Conservation (phyloP, 2,113 vertebrate genomes). For the Chaetops frenatus region DNA sequence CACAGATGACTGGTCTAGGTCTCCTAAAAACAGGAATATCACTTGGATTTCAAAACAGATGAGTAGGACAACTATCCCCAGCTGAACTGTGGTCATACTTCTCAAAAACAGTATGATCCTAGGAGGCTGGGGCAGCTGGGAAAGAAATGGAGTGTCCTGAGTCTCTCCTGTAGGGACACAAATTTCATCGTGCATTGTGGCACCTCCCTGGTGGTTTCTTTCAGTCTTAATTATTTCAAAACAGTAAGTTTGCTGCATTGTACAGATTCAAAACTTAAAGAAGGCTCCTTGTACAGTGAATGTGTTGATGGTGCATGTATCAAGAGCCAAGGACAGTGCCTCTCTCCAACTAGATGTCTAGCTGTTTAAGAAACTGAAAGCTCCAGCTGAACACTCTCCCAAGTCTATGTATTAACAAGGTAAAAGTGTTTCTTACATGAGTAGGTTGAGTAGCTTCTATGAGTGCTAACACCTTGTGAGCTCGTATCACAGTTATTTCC, state of each 20-base stretch:
- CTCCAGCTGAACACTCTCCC: not conserved
- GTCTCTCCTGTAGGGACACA: rapidly evolving
- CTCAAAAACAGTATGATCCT: not conserved
- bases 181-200: rapidly evolving
- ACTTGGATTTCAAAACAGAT: not conserved
- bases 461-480: not conserved
- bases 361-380: not conserved
- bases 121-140: not conserved
- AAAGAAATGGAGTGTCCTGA: not conserved
- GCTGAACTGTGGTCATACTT: not conserved
- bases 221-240: not conserved
- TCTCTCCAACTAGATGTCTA: not conserved
- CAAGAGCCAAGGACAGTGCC: not conserved
- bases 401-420: not conserved
- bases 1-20: not conserved
- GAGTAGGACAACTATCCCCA: not conserved
- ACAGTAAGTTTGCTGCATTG: not conserved
- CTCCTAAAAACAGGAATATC: not conserved
- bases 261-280: not conserved
- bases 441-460: not conserved
- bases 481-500: not conserved
- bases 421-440: not conserved
- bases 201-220: not conserved
- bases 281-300: not conserved
- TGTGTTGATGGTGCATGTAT: not conserved